Evolutionary conservation across 2,113 vertebrate genomes (phyloP).

Genomic region (Pycnonotus jocosus): DNA sequence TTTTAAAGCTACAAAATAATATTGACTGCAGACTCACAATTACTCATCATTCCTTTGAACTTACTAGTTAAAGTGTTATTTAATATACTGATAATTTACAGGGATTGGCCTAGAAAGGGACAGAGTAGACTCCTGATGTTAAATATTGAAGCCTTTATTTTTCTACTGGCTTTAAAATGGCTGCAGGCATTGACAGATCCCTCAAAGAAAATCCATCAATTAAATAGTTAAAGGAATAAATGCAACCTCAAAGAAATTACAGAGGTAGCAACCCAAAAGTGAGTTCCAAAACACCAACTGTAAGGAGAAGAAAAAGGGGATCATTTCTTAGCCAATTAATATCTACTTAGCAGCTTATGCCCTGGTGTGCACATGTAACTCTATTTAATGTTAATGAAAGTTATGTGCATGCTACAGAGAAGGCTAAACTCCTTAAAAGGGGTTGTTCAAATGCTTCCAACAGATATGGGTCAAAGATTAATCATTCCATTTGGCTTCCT

Average conservation of each 20-base stretch:
- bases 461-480: conserved; percentile 32
- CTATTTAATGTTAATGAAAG: conserved; percentile 25
- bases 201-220: background rate
- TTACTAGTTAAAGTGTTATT: background rate
- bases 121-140: background rate
- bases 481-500: conserved; percentile 3
- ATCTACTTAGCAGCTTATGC: conserved; percentile 20
- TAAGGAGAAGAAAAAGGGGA: background rate
- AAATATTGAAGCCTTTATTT: background rate
- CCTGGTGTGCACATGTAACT: conserved; percentile 16
- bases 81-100: background rate
- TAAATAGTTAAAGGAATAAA: background rate
- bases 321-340: conserved; percentile 37
- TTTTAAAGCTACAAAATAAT: background rate
- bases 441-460: conserved; percentile 15
- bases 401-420: conserved; percentile 26
- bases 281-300: background rate
- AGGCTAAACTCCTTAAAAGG: conserved; percentile 40
- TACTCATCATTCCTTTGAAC: background rate
- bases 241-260: background rate
- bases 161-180: background rate
- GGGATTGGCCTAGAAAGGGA: background rate
- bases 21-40: background rate
- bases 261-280: background rate
- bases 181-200: background rate